phyloP scores from a whole-genome alignment of 2,113 vertebrate genomes.

The Chaetorhynchus papuensis region DNA sequence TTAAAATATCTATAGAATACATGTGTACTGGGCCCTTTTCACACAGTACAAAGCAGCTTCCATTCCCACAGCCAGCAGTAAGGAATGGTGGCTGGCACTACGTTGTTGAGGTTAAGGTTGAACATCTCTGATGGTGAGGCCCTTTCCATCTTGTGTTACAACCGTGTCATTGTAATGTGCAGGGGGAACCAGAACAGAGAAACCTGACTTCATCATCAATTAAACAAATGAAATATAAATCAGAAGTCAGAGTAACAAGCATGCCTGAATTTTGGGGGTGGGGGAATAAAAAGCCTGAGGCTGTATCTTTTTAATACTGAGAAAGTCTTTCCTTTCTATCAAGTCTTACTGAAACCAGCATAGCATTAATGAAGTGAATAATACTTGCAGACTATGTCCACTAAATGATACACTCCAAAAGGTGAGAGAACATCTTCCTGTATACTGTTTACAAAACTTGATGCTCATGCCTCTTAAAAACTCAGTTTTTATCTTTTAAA shows the following conservation, averaged over 20 bases:
- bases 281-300: background rate
- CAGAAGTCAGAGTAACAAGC: background rate
- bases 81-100: background rate
- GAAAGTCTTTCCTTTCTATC: background rate
- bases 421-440: background rate
- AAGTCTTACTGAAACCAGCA: background rate
- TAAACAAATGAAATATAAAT: background rate
- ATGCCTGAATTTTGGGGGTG: background rate
- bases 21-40: background rate
- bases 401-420: background rate
- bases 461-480: background rate
- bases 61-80: background rate
- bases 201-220: background rate
- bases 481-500: conserved; percentile 52
- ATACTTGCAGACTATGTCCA: background rate
- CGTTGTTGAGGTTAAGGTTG: background rate
- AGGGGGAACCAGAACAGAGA: background rate
- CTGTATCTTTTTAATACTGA: background rate
- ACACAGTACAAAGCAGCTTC: background rate
- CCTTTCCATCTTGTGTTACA: background rate
- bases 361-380: background rate
- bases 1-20: background rate
- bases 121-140: background rate
- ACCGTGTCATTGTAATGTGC: background rate
- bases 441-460: background rate